Percentiles rank a stretch among this genome's conserved stretches.
These are phyloP conservation scores for Papilio elwesi DNA, from an alignment of 2,888 invertebrate species.

Conservation along the genomic window DNA sequence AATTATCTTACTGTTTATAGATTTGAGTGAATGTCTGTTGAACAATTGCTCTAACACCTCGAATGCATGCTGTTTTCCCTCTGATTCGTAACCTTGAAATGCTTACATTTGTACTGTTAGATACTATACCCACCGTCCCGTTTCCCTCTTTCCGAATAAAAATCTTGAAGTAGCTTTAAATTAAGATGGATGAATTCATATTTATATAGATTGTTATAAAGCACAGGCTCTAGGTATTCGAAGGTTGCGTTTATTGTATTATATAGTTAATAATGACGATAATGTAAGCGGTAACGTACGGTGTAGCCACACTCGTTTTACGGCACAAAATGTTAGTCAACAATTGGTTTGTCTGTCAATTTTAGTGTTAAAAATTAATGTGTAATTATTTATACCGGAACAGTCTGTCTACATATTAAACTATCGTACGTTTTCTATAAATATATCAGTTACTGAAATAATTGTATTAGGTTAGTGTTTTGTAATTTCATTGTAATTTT, in stretches of 20 bases:
- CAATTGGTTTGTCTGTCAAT: constrained; percentile 81
- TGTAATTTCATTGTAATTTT: no score
- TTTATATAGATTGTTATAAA: constrained; percentile 83
- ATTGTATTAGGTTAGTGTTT: constrained; percentile 1
- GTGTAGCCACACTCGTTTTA: constrained; percentile 83
- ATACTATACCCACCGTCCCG: constrained; percentile 81
- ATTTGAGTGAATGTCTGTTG: neutral
- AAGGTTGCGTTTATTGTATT: constrained; percentile 81
- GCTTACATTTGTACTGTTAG: constrained; percentile 75
- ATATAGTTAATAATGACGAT: constrained; percentile 74
- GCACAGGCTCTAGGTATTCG: constrained; percentile 82
- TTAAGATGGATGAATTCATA: constrained; percentile 71
- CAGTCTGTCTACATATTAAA: constrained; percentile 49
- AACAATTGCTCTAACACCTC: constrained; percentile 5
- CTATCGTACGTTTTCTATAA: constrained; percentile 49
- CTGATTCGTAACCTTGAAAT: constrained; percentile 47
- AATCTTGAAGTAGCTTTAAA: constrained; percentile 79
- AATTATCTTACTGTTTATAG: neutral
- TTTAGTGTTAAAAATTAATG: constrained; percentile 72
- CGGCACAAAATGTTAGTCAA: constrained; percentile 82
- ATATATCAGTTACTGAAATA: constrained; percentile 41
- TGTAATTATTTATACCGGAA: constrained; percentile 71
- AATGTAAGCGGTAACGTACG: constrained; percentile 75
- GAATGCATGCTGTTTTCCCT: constrained; percentile 60
- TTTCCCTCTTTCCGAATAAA: constrained; percentile 79